Conservation (phyloP, 1,140 invertebrate species). For the Callitettix versicolor region DNA sequence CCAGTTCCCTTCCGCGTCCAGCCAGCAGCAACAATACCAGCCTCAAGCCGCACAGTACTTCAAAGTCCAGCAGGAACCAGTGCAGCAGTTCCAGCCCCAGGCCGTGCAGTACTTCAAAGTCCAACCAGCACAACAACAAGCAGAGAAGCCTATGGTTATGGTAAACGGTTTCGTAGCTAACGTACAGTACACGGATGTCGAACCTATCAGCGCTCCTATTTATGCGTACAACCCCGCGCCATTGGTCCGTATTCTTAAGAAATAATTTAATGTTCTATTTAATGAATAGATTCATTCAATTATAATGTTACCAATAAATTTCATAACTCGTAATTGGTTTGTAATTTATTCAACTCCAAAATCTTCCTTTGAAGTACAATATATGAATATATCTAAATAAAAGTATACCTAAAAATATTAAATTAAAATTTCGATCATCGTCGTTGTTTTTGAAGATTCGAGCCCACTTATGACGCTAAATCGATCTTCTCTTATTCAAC, state of each 20-base stretch:
- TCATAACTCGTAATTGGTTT: too few relatives aligned
- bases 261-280: neutral
- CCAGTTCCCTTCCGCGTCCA: too few relatives aligned
- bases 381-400: too few relatives aligned
- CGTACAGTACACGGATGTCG: constrained; percentile 26
- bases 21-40: neutral
- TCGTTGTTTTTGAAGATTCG: too few relatives aligned
- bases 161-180: constrained; percentile 20
- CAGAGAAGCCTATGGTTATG: neutral
- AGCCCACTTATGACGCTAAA: too few relatives aligned
- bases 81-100: neutral
- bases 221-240: constrained; percentile 24
- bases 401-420: too few relatives aligned
- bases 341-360: too few relatives aligned
- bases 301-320: too few relatives aligned
- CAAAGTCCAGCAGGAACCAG: neutral
- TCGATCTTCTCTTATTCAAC: too few relatives aligned
- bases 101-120: neutral
- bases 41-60: neutral
- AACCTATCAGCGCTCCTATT: constrained; percentile 25
- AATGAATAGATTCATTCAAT: too few relatives aligned
- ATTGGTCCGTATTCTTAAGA: constrained; percentile 21
- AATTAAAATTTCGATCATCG: too few relatives aligned
- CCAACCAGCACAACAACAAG: constrained; percentile 2
- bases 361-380: too few relatives aligned